A percentile compares a stretch with the other conserved stretches of the same genome.
These are phyloP conservation scores for Buceros bicornis DNA, from an alignment of 2,797 vertebrate genomes.

Conservation along the genomic window DNA sequence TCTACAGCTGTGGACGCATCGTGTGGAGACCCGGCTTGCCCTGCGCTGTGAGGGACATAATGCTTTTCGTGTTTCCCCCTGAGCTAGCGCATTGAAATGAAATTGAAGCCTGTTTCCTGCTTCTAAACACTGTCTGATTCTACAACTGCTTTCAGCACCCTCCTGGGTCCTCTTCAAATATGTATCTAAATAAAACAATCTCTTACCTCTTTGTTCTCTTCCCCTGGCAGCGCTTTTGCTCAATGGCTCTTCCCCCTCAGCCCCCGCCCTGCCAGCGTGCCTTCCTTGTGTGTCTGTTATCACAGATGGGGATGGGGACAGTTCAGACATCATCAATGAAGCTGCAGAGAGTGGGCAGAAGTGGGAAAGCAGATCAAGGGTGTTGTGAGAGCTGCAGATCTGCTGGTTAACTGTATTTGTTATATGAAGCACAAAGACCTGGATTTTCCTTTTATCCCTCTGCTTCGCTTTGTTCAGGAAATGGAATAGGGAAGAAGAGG, in stretches of 20 bases:
- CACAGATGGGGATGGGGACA: neutral
- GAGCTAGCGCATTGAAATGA: neutral
- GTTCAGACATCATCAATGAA: neutral
- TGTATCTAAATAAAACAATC: neutral
- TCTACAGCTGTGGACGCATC: rapidly evolving
- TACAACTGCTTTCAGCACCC: neutral
- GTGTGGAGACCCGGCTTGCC: rapidly evolving
- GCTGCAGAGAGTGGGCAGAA: neutral
- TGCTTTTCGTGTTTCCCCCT: neutral
- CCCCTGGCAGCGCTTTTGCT: neutral
- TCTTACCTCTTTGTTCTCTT: neutral
- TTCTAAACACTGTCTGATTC: neutral
- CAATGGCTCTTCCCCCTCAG: rapidly evolving
- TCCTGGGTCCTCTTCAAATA: neutral
- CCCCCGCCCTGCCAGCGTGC: neutral
- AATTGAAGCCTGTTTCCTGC: neutral
- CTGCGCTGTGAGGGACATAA: rapidly evolving
- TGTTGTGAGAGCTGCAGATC: neutral
- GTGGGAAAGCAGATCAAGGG: neutral
- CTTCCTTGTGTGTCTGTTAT: neutral
- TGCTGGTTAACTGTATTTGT: neutral
- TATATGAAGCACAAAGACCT: neutral
- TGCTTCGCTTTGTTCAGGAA: neutral
- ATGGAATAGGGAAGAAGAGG: neutral
- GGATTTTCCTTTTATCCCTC: neutral